phyloP scores from a whole-genome alignment of 2,797 vertebrate species.

The Ctenochaetus hawaiiensis region DNA sequence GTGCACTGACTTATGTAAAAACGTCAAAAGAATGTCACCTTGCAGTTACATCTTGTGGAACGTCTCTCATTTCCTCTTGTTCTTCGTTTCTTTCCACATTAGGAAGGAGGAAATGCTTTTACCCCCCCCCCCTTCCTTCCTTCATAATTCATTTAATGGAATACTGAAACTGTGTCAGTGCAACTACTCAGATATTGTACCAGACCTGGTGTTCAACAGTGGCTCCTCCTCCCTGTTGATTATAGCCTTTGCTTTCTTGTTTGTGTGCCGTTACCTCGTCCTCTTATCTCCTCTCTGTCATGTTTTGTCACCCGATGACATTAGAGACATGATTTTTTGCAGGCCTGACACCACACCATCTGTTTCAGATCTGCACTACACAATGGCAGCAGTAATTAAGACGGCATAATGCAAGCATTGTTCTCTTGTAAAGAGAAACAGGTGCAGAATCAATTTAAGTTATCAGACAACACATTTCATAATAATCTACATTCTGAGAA shows the following conservation, averaged over 20 bases:
- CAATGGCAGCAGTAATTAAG: constrained; percentile 20
- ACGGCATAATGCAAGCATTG: not conserved
- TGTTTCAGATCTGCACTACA: constrained; percentile 35
- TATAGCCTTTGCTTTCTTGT: constrained; percentile 16
- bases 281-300: constrained; percentile 19
- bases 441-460: not conserved
- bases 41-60: not conserved
- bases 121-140: constrained; percentile 37
- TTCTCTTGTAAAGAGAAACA: constrained; percentile 1
- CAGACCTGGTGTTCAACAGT: constrained; percentile 20
- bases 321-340: constrained; percentile 35
- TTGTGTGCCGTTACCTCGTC: not conserved
- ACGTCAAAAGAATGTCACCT: not conserved
- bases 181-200: constrained; percentile 30
- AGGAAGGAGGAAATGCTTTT: constrained; percentile 54
- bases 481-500: not conserved
- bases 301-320: constrained; percentile 29
- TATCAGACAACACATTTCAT: not conserved
- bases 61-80: not conserved
- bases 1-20: constrained; percentile 10
- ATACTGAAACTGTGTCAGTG: constrained; percentile 69
- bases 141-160: constrained; percentile 77
- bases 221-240: constrained; percentile 3
- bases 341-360: not conserved
- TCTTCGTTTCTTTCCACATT: constrained; percentile 43